Percentiles rank a stretch among this genome's conserved stretches.
These are phyloP conservation scores for Drosophila tanythrix DNA, from an alignment of 2,888 invertebrate species.

Conservation along the genomic window DNA sequence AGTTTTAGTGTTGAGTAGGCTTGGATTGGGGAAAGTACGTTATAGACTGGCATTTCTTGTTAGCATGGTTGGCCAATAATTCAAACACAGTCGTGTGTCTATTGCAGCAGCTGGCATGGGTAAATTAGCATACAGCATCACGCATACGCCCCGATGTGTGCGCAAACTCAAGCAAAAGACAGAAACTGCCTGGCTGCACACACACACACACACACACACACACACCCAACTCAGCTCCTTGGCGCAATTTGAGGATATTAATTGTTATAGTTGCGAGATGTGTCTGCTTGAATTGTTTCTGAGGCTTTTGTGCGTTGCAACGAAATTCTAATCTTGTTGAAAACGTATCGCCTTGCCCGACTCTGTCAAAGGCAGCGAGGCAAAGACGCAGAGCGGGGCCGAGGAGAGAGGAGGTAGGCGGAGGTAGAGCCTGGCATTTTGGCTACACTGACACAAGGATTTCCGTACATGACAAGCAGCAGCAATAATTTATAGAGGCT, in stretches of 20 bases:
- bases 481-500: constrained; percentile 82
- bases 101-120: constrained; percentile 32
- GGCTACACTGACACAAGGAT: constrained; percentile 82
- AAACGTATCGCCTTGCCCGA: constrained; percentile 73
- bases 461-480: constrained; percentile 83
- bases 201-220: constrained; percentile 33
- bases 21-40: constrained; percentile 13
- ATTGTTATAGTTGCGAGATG: constrained; percentile 81
- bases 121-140: constrained; percentile 72
- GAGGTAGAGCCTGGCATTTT: constrained; percentile 52
- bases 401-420: neutral
- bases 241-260: constrained; percentile 71
- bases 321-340: constrained; percentile 80
- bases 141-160: constrained; percentile 68
- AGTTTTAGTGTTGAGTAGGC: constrained; percentile 14
- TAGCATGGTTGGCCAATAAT: constrained; percentile 54
- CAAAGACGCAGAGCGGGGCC: neutral
- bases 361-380: constrained; percentile 62
- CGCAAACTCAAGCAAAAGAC: constrained; percentile 46
- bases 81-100: constrained; percentile 56
- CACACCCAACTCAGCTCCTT: constrained; percentile 30
- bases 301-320: constrained; percentile 76
- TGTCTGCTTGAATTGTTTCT: constrained; percentile 79
- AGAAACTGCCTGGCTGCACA: constrained; percentile 22
- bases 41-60: constrained; percentile 19